Percentiles rank a stretch among this genome's conserved stretches.
Evolutionary conservation across 2,797 vertebrate species (phyloP).

Genomic region (Uromys caudimaculatus): DNA sequence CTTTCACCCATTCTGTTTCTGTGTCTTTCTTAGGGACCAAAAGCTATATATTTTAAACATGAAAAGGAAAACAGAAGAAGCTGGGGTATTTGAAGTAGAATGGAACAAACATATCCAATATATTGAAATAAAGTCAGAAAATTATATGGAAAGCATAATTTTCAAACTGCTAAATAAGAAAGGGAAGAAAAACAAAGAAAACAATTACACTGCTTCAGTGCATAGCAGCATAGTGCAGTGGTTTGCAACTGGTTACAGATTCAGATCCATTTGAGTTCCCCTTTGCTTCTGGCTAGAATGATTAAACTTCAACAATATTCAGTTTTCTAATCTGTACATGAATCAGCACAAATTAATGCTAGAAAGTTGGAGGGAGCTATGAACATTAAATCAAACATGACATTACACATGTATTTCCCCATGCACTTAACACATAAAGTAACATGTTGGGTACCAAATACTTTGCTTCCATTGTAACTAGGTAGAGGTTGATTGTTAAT

Average conservation of each 20-base stretch:
- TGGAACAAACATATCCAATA: background rate
- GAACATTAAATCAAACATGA: background rate
- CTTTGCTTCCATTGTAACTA: background rate
- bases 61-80: background rate
- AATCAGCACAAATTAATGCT: background rate
- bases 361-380: background rate
- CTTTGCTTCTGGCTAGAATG: background rate
- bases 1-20: background rate
- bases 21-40: background rate
- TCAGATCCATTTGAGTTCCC: background rate
- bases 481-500: background rate
- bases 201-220: background rate
- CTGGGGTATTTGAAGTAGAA: background rate
- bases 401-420: background rate
- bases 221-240: background rate
- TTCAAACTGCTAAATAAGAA: background rate
- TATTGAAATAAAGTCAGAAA: background rate
- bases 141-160: background rate
- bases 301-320: background rate
- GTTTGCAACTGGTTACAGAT: background rate
- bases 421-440: background rate
- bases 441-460: background rate
- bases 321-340: background rate
- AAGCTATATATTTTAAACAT: background rate
- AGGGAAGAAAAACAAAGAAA: background rate